phyloP scores from a whole-genome alignment of 2,113 vertebrate genomes.

The Prunella fulvescens region DNA sequence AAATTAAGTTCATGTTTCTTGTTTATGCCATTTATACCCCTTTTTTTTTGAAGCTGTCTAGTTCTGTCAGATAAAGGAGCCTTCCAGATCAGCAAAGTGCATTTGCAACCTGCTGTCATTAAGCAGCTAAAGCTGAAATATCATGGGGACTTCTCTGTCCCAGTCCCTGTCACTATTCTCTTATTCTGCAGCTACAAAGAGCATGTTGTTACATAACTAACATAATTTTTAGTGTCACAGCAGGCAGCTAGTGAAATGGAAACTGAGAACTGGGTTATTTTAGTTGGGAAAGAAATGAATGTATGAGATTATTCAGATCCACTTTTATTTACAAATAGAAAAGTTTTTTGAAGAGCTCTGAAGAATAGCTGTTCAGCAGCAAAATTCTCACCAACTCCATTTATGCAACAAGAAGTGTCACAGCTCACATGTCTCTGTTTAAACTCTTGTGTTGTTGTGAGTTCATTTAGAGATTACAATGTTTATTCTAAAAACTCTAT shows the following conservation, averaged over 20 bases:
- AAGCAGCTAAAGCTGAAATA: conserved; percentile 25
- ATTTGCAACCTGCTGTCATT: conserved; percentile 19
- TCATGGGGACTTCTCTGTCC: not conserved
- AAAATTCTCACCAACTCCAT: not conserved
- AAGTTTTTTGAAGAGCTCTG: not conserved
- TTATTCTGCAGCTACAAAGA: conserved; percentile 36
- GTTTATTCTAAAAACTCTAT: not conserved
- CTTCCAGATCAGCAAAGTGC: not conserved
- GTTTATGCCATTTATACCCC: not conserved
- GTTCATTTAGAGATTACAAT: not conserved
- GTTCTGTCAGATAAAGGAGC: not conserved
- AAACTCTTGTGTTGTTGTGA: not conserved
- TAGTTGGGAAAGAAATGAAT: not conserved
- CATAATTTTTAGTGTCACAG: conserved; percentile 50
- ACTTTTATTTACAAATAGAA: conserved; percentile 6
- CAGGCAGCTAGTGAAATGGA: conserved; percentile 40
- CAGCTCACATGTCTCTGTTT: not conserved
- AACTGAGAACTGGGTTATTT: conserved; percentile 52
- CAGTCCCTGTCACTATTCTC: conserved; percentile 24
- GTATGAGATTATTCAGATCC: not conserved
- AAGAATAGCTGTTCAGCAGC: not conserved
- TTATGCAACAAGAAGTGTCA: not conserved
- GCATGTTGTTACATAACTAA: conserved; percentile 50
- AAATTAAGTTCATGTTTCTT: not conserved
- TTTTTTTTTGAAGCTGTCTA: not conserved